Evolutionary conservation across 2,888 invertebrate genomes (phyloP).

Genomic region (Coenonympha glycerion): DNA sequence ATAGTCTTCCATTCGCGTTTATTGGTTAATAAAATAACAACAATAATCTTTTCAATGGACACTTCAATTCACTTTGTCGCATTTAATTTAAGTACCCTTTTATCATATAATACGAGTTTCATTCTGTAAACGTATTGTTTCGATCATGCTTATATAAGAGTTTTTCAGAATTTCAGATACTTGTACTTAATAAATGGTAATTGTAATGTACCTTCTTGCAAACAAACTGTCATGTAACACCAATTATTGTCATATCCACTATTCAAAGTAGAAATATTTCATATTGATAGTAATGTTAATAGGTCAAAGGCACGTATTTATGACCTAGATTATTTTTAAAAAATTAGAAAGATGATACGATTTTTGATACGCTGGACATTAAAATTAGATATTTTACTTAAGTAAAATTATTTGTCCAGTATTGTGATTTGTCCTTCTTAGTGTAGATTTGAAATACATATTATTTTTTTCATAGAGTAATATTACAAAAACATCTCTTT

Average conservation of each 20-base stretch:
- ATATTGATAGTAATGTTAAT: constrained; percentile 33
- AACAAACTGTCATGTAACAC: constrained; percentile 30
- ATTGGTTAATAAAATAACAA: background rate
- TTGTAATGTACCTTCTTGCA: background rate
- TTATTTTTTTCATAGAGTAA: constrained; percentile 20
- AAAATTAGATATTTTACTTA: constrained; percentile 38
- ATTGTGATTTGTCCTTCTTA: constrained; percentile 31
- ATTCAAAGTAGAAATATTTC: constrained; percentile 52
- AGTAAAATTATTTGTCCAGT: constrained; percentile 44
- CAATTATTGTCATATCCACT: constrained; percentile 33
- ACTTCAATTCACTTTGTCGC: background rate
- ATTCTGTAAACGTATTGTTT: background rate
- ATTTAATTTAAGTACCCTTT: background rate
- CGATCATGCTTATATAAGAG: background rate
- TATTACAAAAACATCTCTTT: constrained; percentile 17
- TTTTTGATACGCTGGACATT: constrained; percentile 59
- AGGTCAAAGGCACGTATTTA: constrained; percentile 37
- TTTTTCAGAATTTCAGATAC: background rate
- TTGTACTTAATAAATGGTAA: background rate
- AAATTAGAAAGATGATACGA: constrained; percentile 40
- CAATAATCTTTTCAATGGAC: background rate
- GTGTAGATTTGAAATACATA: constrained; percentile 24
- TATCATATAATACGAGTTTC: background rate
- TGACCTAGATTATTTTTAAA: constrained; percentile 35
- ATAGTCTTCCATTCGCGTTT: constrained; percentile 10